Conservation (phyloP, 2,888 invertebrate genomes). For the Torymus aiolomorphi region DNA sequence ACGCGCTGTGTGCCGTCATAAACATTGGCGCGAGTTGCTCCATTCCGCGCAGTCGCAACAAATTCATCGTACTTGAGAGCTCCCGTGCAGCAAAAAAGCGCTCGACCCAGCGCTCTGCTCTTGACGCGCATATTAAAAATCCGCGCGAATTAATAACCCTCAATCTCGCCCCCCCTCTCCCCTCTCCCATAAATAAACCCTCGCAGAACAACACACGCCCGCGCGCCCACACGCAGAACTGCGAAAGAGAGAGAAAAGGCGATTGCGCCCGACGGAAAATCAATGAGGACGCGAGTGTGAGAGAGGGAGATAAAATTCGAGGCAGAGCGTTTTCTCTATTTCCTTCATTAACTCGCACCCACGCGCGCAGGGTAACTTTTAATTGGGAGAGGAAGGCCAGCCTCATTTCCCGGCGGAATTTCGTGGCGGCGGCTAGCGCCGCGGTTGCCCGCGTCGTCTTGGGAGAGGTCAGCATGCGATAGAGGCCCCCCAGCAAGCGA, state of each 20-base stretch:
- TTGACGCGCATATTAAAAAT: slow-evolving; percentile 26
- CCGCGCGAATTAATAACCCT: slow-evolving; percentile 37
- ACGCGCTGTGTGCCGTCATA: no score
- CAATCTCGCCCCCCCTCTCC: slow-evolving; percentile 21
- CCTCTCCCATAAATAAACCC: slow-evolving; percentile 31
- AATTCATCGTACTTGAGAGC: no score
- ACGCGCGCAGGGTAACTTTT: slow-evolving; percentile 73
- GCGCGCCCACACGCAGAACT: background rate
- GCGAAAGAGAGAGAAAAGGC: background rate
- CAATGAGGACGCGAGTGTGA: slow-evolving; percentile 17
- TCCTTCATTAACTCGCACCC: slow-evolving; percentile 74
- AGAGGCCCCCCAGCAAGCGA: background rate
- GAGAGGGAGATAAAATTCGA: slow-evolving; percentile 27
- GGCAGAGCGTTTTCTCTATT: slow-evolving; percentile 71
- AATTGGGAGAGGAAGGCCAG: slow-evolving; percentile 66
- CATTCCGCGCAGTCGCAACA: no score
- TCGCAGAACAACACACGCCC: background rate
- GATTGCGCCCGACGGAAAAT: slow-evolving; percentile 5
- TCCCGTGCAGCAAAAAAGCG: no score
- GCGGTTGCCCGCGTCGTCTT: slow-evolving; percentile 16
- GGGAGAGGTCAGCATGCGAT: slow-evolving; percentile 36
- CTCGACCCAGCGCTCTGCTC: background rate
- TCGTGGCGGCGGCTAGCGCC: slow-evolving; percentile 17
- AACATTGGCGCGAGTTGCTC: no score
- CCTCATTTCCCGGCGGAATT: slow-evolving; percentile 73